phyloP scores from a whole-genome alignment of 2,888 invertebrate genomes.

The Cheilosia urbana region DNA sequence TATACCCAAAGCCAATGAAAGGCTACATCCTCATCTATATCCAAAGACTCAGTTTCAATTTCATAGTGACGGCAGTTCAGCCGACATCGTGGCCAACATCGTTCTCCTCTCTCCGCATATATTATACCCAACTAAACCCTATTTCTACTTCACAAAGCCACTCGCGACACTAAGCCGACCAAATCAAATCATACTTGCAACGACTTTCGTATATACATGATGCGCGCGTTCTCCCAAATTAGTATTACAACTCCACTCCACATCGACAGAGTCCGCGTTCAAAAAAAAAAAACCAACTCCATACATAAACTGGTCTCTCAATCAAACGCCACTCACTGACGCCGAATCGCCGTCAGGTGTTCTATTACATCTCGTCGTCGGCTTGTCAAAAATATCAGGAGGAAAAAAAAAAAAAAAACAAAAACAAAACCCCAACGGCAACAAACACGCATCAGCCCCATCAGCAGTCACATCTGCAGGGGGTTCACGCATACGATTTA shows the following conservation, averaged over 20 bases:
- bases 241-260: conserved; percentile 32
- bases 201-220: conserved; percentile 12
- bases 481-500: conserved; percentile 56
- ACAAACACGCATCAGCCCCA: conserved; percentile 58
- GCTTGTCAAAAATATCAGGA: conserved; percentile 54
- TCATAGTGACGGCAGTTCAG: too few species aligned
- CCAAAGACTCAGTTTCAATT: too few species aligned
- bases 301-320: conserved; percentile 58
- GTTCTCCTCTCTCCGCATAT: too few species aligned
- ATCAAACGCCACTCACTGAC: conserved; percentile 56
- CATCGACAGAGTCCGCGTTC: background rate
- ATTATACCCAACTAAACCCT: too few species aligned
- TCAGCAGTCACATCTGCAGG: conserved; percentile 32
- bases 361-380: conserved; percentile 64
- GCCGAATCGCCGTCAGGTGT: conserved; percentile 59
- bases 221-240: conserved; percentile 33
- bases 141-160: too few species aligned
- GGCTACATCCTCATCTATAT: too few species aligned
- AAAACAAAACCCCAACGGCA: conserved; percentile 43
- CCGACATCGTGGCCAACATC: too few species aligned
- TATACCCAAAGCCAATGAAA: too few species aligned
- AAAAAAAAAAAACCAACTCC: conserved; percentile 24
- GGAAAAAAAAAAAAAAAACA: background rate
- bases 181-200: conserved; percentile 41
- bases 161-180: background rate